Base-by-base conservation (phyloP, 2,797 vertebrate genomes). In the Tragopan temminckii region DNA sequence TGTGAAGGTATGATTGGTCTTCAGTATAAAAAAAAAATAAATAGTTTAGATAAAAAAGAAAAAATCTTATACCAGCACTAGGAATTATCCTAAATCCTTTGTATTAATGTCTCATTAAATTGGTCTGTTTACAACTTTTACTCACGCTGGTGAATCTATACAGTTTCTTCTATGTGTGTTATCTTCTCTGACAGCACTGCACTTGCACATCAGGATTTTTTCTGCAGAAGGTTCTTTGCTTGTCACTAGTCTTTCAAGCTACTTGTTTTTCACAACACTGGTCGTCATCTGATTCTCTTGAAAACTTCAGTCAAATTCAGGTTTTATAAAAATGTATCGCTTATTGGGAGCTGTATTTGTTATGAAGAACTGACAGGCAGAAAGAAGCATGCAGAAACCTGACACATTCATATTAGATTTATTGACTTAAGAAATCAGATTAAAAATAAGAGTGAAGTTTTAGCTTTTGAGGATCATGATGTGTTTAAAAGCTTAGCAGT, bases 401-500 rank as follows among this genome's bases (percentile, higher is more conserved):
- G 21, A 9, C 53, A 31, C 6, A 17, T 52, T 76, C 25, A 23
- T 25, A 27, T 88, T 62, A 64, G 19, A 75, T 52, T 71, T 76
- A 77, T 3, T 85, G 40, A 67, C 43, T 82, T 89, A 7, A 70
- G 53, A 83, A 82, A 74, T 74, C 4, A 83, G 63, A 78, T 58
- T 50, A 62, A 72, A 90, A 95, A 79, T 68, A 85, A 72, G 12
- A 55, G 35, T 59, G 29, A 76, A 69, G 14, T 50, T 78, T 84
- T 25, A 63, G 43, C 16, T 85, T 85, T 59, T 76, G 19, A 63
- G 33, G 5, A 74, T 63, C 50, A 21, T 38, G 20, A 55, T 57
- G 24, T 50, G 29, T 89, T 92, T 80, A 61, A 90, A 92, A 89
- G 29, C 68, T 86, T 74, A 66, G 18, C 36, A 81, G 46, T n/a